Conservation (phyloP, 2,888 invertebrate species). For the Synanthedon tipuliformis region DNA sequence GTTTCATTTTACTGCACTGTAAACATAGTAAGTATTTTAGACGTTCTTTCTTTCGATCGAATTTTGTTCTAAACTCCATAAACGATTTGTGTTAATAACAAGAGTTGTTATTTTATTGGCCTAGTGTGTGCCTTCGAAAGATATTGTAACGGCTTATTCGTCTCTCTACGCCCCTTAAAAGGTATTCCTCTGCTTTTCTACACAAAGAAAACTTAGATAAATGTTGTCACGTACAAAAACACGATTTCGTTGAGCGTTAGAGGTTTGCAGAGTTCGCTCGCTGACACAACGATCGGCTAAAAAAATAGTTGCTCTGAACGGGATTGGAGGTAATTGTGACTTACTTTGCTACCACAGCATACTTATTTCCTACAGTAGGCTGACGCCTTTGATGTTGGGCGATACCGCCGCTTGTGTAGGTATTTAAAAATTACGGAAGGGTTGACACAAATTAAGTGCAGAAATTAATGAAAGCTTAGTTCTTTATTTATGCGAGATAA, state of each 20-base stretch:
- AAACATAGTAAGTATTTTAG: not conserved
- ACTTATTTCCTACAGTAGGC: too few relatives aligned
- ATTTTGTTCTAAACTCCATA: too few relatives aligned
- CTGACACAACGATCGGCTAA: not conserved
- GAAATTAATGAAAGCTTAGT: too few relatives aligned
- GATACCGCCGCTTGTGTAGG: too few relatives aligned
- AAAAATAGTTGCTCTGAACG: not conserved
- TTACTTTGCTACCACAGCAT: too few relatives aligned
- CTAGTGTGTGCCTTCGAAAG: slow-evolving; percentile 10
- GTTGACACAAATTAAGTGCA: too few relatives aligned
- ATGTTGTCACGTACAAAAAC: slow-evolving; percentile 1
- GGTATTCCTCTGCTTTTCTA: slow-evolving; percentile 8
- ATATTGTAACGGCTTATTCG: slow-evolving; percentile 15
- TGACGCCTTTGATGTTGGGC: too few relatives aligned
- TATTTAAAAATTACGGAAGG: too few relatives aligned
- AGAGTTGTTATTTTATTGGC: not conserved
- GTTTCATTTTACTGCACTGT: too few relatives aligned
- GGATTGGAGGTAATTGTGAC: too few relatives aligned
- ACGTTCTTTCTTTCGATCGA: not conserved
- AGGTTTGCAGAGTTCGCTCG: not conserved
- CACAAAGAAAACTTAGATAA: slow-evolving; percentile 11
- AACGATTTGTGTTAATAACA: too few relatives aligned
- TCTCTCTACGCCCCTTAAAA: slow-evolving; percentile 13
- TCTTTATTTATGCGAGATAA: too few relatives aligned
- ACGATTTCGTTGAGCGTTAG: not conserved